Conservation (phyloP, 2,888 invertebrate species). For the Smittia sp. region DNA sequence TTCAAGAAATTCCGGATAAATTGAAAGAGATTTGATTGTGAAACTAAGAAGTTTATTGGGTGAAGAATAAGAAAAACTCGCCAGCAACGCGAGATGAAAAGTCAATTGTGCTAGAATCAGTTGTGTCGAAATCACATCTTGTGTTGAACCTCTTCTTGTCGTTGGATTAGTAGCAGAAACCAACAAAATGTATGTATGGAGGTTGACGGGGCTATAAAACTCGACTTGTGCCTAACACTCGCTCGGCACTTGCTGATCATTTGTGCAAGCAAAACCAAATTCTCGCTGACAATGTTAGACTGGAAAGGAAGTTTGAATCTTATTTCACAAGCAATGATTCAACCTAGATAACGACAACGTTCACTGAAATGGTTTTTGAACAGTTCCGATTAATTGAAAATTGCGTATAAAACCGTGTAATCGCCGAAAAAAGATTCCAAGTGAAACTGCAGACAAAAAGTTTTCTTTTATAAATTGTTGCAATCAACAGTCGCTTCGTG, state of each 20-base stretch:
- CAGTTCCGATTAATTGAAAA: too few species aligned
- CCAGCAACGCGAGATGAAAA: not conserved
- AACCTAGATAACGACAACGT: not conserved
- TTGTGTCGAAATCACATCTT: not conserved
- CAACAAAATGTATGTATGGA: conserved; percentile 30
- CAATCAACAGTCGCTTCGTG: too few species aligned
- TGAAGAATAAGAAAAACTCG: conserved; percentile 20
- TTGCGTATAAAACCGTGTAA: too few species aligned
- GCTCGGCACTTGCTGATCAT: not conserved
- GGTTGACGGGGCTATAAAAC: not conserved
- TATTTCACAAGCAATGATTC: not conserved
- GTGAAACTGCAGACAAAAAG: too few species aligned
- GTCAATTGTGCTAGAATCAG: not conserved
- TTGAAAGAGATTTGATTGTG: not conserved
- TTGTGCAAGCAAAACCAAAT: not conserved
- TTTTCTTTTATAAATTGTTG: too few species aligned
- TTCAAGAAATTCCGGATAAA: conserved; percentile 33
- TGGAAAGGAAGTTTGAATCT: not conserved
- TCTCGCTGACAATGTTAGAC: not conserved
- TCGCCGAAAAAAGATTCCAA: too few species aligned
- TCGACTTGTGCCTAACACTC: not conserved
- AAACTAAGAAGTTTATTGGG: conserved; percentile 22
- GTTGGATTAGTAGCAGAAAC: conserved; percentile 30
- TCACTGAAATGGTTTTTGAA: not conserved
- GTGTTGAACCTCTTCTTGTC: not conserved